A percentile compares a stretch with the other conserved stretches of the same genome.
Conservation (phyloP, 2,797 vertebrate genomes). For the Mycteria americana region DNA sequence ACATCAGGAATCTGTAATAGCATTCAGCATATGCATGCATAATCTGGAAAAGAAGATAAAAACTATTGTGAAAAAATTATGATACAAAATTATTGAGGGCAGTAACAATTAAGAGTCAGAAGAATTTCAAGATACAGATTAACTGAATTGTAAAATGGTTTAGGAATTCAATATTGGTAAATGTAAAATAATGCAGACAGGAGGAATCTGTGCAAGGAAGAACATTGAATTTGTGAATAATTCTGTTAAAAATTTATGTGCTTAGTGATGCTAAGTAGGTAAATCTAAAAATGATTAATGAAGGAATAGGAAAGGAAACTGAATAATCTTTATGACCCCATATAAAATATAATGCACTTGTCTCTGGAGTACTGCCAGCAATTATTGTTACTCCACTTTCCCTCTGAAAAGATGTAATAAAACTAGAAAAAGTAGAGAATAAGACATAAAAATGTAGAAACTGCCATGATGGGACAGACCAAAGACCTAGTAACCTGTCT, state of each 20-base stretch:
- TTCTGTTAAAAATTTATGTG: background rate
- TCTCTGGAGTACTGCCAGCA: background rate
- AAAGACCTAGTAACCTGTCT: background rate
- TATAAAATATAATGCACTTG: background rate
- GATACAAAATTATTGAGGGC: background rate
- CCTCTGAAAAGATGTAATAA: background rate
- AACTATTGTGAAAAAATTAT: background rate
- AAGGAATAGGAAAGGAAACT: background rate
- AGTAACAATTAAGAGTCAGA: background rate
- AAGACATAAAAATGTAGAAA: background rate
- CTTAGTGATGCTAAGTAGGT: background rate
- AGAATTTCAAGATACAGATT: background rate
- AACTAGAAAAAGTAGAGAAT: background rate
- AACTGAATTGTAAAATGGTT: background rate
- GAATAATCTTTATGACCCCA: background rate
- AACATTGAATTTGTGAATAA: background rate
- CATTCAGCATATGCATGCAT: background rate
- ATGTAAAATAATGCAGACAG: background rate
- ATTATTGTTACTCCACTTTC: background rate
- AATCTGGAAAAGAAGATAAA: background rate
- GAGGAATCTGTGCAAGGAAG: background rate
- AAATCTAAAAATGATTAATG: background rate
- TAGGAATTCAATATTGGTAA: background rate
- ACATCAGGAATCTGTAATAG: background rate
- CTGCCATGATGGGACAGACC: background rate